Base-by-base conservation (phyloP, 2,888 invertebrate species). In the Gortyna flavago region DNA sequence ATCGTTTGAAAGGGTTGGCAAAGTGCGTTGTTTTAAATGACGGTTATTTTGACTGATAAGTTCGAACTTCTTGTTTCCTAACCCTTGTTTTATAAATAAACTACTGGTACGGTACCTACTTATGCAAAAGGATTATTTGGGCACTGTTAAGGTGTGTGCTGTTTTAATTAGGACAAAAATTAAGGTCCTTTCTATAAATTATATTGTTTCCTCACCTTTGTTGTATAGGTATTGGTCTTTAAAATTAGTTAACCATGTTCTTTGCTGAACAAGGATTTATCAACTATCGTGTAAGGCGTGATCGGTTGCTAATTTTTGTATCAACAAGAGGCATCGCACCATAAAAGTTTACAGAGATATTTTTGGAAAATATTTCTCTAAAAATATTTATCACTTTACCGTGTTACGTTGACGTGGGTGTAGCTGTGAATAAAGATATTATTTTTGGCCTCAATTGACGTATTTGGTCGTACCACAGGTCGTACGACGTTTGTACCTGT, bases 361-460 rank as follows among this genome's bases (percentile, higher is more conserved):
- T 79, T 89, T 81, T 68, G 66, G 75, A 79, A 77, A 71, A 79
- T 76, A 77, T 71, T 72, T 81, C 11, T 71, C 65, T 64, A 72
- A 75, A 83, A 67, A 71, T 51, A 74, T 83, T 85, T 74, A 81
- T 80, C 64, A 76, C 71, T 61, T 80, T 75, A 59, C 59, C 65
- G 68, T 72, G 67, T 71, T 81, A 77, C 77, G 81, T 82, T 71
- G 67, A 75, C 64, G 88, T 86, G 75, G 82, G 74, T 62, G 87
- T 79, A 78, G 83, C 79, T 81, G 80, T 84, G 78, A 88, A 89
- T 88, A 86, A 83, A 80, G 13, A 69, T 71, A 81, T 77, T 88
- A 89, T 88, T 88, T 87, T 88, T 88, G 88, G 87, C 77, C 8
- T 61, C 48, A 35, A 57, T 75, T 89, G 90, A 90, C 90, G 89